These are phyloP conservation scores for Menidia menidia DNA, from an alignment of 2,797 vertebrate species.

Conservation along the genomic window DNA sequence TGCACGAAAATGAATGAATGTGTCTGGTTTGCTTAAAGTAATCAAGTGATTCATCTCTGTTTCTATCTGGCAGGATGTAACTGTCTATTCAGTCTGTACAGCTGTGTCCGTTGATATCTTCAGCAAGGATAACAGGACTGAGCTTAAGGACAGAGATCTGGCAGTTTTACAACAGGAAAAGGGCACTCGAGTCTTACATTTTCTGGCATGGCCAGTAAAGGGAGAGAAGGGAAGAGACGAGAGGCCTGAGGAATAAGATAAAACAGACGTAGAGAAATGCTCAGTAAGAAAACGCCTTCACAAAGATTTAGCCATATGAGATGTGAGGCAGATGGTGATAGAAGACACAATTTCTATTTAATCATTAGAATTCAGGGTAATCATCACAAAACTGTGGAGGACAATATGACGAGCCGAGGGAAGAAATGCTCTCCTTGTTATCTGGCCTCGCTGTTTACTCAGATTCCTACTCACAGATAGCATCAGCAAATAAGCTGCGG, in stretches of 20 bases:
- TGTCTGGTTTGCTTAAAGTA: conserved; percentile 39
- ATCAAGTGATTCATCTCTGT: conserved; percentile 60
- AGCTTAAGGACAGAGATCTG: conserved; percentile 57
- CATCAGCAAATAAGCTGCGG: conserved; percentile 81
- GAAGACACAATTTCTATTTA: conserved; percentile 8
- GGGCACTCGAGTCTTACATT: conserved; percentile 62
- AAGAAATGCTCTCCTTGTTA: conserved; percentile 71
- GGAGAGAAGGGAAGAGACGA: conserved; percentile 13
- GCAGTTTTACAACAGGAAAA: conserved; percentile 68
- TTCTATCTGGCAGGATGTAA: conserved; percentile 62
- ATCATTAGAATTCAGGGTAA: conserved; percentile 9
- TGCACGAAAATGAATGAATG: conserved; percentile 31
- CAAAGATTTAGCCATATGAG: conserved; percentile 6
- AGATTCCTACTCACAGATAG: conserved; percentile 80
- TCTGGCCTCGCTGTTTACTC: conserved; percentile 80
- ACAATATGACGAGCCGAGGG: conserved; percentile 29
- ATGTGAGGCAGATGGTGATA: conserved; percentile 1
- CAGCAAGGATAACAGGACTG: conserved; percentile 51
- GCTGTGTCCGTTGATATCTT: conserved; percentile 73
- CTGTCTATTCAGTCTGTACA: conserved; percentile 54
- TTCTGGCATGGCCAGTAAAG: conserved; percentile 33
- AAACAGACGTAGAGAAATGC: conserved; percentile 3
- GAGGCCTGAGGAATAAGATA: background rate
- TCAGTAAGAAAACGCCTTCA: conserved; percentile 18
- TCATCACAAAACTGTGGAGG: conserved; percentile 16